Evolutionary conservation across 1,140 invertebrate genomes (phyloP), one percentile per base, ranked within the genome.

Genomic region (Oppia nitens): DNA sequence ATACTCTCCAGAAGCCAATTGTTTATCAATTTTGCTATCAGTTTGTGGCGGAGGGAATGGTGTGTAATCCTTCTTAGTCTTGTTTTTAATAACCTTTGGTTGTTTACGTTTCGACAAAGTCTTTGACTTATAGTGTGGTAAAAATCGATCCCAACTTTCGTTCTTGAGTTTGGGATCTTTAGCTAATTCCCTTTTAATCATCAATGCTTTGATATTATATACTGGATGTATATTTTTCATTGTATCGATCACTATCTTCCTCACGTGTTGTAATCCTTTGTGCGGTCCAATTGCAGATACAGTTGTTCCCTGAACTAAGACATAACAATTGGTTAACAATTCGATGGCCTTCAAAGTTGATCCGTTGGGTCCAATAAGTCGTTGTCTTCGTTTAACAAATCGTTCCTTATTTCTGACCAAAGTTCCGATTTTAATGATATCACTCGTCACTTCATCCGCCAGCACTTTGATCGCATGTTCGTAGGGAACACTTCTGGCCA

Each of bases 171-270:
- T 82, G 0, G 87, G 83, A 76, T 98, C 87, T 64, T 89, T 96
- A 59, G 84, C 82, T 24, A 99, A 72, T 75, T 98, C 93, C 66
- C 82, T 77, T 72, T 98, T 98, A 50, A 98, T 95, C 93, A 98
- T 98, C 12, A 99, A 72, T 20, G 87, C 83, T 55, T 98, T 98
- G 0, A 99, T 94, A 68, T 96, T 96, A 69, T 98, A 98, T 69
- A 98, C 93, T n/a, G 95, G 95, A 77, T 99, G 95, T 60, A 98
- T 82, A 71, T 99, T 99, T 68, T 92, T 91, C 92, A 99, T 97
- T 2, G 90, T 95, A 57, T 99, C 94, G 69, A 89, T 83, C 4
- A 92, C 88, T 66, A 99, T 88, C 68, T 85, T 81, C 62, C 92
- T 74, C 0, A 93, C 89, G 71, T 97, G 87, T 65, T 87, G 82